Conservation (phyloP, 2,797 vertebrate genomes). For the Sebastes itinus region DNA sequence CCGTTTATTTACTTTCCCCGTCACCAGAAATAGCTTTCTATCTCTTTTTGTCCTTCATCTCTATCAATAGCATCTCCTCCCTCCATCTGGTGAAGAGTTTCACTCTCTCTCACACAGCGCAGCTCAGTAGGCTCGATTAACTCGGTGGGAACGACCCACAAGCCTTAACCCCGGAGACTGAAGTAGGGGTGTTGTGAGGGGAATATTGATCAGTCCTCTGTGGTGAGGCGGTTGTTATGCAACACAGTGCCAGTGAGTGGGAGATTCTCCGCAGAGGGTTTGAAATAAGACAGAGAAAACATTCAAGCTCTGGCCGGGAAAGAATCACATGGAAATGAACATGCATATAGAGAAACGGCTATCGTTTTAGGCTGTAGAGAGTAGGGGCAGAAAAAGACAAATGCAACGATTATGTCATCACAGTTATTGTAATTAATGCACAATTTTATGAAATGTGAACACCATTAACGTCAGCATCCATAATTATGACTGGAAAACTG, state of each 20-base stretch:
- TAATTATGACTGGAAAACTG: background rate
- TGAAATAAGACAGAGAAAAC: constrained; percentile 4
- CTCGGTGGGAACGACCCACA: constrained; percentile 52
- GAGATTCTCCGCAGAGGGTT: constrained; percentile 28
- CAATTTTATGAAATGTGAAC: background rate
- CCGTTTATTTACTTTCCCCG: constrained; percentile 31
- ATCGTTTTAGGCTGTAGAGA: background rate
- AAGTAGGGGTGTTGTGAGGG: background rate
- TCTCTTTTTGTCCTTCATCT: constrained; percentile 34
- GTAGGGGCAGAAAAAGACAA: background rate
- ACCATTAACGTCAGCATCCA: background rate
- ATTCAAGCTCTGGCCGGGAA: background rate
- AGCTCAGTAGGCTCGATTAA: constrained; percentile 25
- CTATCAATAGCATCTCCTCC: constrained; percentile 34
- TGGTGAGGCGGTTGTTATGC: constrained; percentile 36
- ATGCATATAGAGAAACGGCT: background rate
- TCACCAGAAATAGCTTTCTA: constrained; percentile 31
- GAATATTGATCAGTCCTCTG: constrained; percentile 44
- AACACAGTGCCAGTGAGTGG: constrained; percentile 34
- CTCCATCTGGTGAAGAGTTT: background rate
- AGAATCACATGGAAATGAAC: constrained; percentile 5
- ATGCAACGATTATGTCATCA: background rate
- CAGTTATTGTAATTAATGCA: background rate
- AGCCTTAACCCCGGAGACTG: constrained; percentile 10
- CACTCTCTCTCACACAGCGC: background rate